Evolutionary conservation across 1,140 invertebrate genomes (phyloP), one percentile per base, ranked within the genome.

Genomic region (Micrasema minimum): DNA sequence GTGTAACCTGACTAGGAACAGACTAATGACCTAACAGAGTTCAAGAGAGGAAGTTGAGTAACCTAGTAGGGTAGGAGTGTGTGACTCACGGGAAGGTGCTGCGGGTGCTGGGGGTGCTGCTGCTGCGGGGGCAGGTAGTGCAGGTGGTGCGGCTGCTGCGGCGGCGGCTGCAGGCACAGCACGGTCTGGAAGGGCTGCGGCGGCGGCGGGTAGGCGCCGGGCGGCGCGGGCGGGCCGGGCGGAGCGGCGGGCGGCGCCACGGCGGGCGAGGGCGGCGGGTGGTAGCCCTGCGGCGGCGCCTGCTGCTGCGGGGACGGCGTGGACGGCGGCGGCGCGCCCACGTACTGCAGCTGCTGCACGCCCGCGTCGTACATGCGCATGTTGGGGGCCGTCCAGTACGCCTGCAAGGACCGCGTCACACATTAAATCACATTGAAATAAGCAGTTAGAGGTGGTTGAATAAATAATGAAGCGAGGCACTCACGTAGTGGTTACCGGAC

Each of bases 331-430:
- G 77, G 79, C 76, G 81, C 80, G 78, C 79, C 80, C 31, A 76
- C 41, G 57, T 72, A 75, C 50, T 75, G 74, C 31, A 72, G 57
- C 66, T 72, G 57, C 71, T 75, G 71, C 62, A 73, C 78, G 35
- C 78, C 79, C 5, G 35, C 26, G 26, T 66, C 79, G 76, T 80
- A 83, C 80, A 83, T 81, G 16, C 81, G 80, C 51, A 83, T 79
- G 80, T 82, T 77, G 20, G 66, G 68, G 51, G 11, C 61, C 69
- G 35, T 46, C 64, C 64, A 67, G 43, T 69, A 72, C 14, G 57
- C 65, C 66, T 67, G 35, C 14, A 12, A 2, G 31, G 37, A 51
- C 16, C n/a, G n/a, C n/a, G n/a, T n/a, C n/a, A n/a, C n/a, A n/a
- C n/a, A n/a, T n/a, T n/a, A 51, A 51, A 23, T 20, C 20, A 51